Base-by-base conservation (phyloP, 2,888 invertebrate species). In the Pollenia griseotomentosa region DNA sequence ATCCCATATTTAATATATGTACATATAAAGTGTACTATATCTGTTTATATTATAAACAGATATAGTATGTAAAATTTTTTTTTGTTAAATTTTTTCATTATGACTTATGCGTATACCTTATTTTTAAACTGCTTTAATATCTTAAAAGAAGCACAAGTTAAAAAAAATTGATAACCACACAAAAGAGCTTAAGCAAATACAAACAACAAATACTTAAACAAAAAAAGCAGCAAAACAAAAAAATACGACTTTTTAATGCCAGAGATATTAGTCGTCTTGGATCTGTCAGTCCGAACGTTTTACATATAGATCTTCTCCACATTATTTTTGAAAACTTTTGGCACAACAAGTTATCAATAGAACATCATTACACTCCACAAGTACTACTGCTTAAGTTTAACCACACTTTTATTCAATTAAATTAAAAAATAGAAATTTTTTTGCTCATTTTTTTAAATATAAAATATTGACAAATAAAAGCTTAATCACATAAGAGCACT, bases 141-240 rank as follows among this genome's bases (percentile, higher is more conserved):
- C 55, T 73, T 48, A 81, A 73, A 81, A 73, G 57, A 66, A 74
- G 57, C 65, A 71, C 70, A 83, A 75, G 16, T 53, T 75, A 11
- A 44, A 68, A n/a, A 55, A 33, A 33, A 33, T 33, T 40, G 46
- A 75, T 71, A 83, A 71, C 10, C n/a, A 77, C 61, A 63, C 59
- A 82, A 68, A 70, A 70, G 23, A 70, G 71, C 55, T 71, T 65
- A 23, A 78, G 48, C 51, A 83, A 71, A 78, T 51, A 78, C 68
- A 74, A 66, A 75, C 8, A 55, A 73, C 63, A 16, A 59, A 59
- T 16, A 59, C 14, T 51, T n/a, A 0, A 33, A 33, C 33, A 33
- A 33, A 33, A 57, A 74, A 59, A 73, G 51, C 71, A 63, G 3
- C 55, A 80, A 66, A 57, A 46, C 40, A 80, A 53, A 33, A 42